Base-by-base conservation (phyloP, 2,888 invertebrate species). In the Busseola fusca region DNA sequence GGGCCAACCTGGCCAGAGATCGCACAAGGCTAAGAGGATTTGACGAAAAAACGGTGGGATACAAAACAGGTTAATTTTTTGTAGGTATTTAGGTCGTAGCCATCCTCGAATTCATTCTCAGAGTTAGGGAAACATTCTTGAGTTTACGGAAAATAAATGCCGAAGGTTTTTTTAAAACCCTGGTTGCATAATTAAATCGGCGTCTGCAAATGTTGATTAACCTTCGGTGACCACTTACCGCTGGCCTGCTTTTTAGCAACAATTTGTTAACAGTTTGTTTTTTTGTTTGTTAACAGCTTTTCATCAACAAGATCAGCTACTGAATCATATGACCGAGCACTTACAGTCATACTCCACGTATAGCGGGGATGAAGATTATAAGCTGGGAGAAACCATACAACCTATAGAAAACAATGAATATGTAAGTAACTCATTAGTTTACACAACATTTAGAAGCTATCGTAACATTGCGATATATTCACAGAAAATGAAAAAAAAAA, bases 261-360 rank as follows among this genome's bases (percentile, higher is more conserved):
- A 25, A 25, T 52, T 25, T 54, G 27, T 45, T 27, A 42, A 54
- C 14, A 42, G 34, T 1, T 2, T 12, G 58, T 70, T 63, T 25
- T 25, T 16, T 69, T 78, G 72, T 64, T 72, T 77, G 78, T n/a
- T n/a, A n/a, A n/a, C 90, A 94, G 94, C 85, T 3, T 95, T 93
- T 81, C 90, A 91, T 79, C 88, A 81, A 25, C 89, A 93, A 40
- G 91, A 91, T 16, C 93, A 93, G 72, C 84, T 95, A 18, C 68
- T 91, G 2, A 82, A 84, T 0, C 95, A 95, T 77, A 93, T 93
- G 89, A 91, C 84, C 78, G 85, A 89, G 3, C 94, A 94, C 74
- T 75, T 92, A 27, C 87, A 90, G 52, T 67, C 86, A 3, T 87
- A 86, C 72, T 59, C 80, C 21, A 34, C 70, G 76, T 65, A 69